Evolutionary conservation across 1,140 invertebrate species (phyloP).

Genomic region (Pogonus chalceus): DNA sequence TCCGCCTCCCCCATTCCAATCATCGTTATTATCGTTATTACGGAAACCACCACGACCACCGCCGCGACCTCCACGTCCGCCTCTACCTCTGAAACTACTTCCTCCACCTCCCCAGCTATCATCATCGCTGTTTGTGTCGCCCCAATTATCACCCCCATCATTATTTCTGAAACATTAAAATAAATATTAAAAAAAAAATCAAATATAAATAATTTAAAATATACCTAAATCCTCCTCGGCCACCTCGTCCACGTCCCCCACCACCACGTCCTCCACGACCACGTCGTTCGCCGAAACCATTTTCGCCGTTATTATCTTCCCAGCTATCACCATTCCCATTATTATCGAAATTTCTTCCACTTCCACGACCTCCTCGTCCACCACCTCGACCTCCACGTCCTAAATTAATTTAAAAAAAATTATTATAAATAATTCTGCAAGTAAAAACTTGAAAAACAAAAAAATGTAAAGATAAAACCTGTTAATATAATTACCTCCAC

Average conservation of each 20-base stretch:
- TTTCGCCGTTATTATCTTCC: slow-evolving; percentile 14
- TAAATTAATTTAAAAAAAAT: too few relatives aligned
- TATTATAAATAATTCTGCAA: too few relatives aligned
- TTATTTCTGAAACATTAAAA: slow-evolving; percentile 11
- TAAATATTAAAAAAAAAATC: slow-evolving; percentile 2
- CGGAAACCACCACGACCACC: slow-evolving; percentile 9
- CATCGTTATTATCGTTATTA: slow-evolving; percentile 12
- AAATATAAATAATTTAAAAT: slow-evolving; percentile 9
- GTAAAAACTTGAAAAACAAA: too few relatives aligned
- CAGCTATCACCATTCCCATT: slow-evolving; percentile 11
- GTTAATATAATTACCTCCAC: neutral
- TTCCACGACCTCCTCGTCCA: slow-evolving; percentile 17
- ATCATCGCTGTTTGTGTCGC: slow-evolving; percentile 10
- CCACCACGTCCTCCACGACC: slow-evolving; percentile 14
- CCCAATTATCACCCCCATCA: slow-evolving; percentile 11
- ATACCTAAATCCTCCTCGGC: slow-evolving; percentile 9
- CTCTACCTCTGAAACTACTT: slow-evolving; percentile 9
- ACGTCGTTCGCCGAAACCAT: slow-evolving; percentile 14
- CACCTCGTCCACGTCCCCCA: slow-evolving; percentile 11
- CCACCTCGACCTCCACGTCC: slow-evolving; percentile 10
- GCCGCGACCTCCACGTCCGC: neutral
- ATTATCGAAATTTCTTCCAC: slow-evolving; percentile 10
- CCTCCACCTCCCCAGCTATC: slow-evolving; percentile 8
- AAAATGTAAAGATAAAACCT: neutral
- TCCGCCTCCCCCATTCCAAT: slow-evolving; percentile 14